Evolutionary conservation across 2,797 vertebrate genomes (phyloP).

Genomic region (Enteromius mattozi): DNA sequence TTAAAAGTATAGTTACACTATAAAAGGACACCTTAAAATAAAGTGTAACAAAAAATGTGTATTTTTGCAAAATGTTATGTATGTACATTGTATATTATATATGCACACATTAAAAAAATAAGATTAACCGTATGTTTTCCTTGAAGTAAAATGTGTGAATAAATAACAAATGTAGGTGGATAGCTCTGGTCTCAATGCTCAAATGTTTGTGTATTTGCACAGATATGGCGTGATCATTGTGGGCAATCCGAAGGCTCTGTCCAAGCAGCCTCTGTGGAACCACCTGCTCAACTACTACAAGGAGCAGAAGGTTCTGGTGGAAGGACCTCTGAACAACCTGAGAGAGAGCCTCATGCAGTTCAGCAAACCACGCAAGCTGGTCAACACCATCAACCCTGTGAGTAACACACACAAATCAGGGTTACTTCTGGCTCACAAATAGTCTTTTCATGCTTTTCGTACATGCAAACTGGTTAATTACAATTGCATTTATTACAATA

Average conservation of each 20-base stretch:
- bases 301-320: constrained; percentile 98
- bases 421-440: not conserved
- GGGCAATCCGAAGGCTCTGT: constrained; percentile 96
- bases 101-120: not conserved
- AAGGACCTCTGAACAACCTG: constrained; percentile 97
- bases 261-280: constrained; percentile 98
- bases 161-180: not conserved
- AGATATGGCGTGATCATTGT: constrained; percentile 99
- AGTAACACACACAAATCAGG: constrained; percentile 61
- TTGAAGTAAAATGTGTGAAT: not conserved
- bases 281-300: constrained; percentile 99
- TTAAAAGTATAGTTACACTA: too few relatives aligned
- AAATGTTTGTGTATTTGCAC: constrained; percentile 50
- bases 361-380: constrained; percentile 97
- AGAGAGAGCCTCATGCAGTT: constrained; percentile 99
- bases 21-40: too few relatives aligned
- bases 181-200: not conserved
- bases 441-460: not conserved
- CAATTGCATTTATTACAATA: not conserved
- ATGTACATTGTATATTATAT: not conserved
- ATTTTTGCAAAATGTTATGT: not conserved
- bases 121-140: not conserved
- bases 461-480: not conserved
- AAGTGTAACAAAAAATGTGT: not conserved
- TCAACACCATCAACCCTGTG: constrained; percentile 98